Percentiles rank a stretch among this genome's conserved stretches.
These are phyloP conservation scores for Okapia johnstoni DNA, from an alignment of 2,113 vertebrate species.

Conservation along the genomic window DNA sequence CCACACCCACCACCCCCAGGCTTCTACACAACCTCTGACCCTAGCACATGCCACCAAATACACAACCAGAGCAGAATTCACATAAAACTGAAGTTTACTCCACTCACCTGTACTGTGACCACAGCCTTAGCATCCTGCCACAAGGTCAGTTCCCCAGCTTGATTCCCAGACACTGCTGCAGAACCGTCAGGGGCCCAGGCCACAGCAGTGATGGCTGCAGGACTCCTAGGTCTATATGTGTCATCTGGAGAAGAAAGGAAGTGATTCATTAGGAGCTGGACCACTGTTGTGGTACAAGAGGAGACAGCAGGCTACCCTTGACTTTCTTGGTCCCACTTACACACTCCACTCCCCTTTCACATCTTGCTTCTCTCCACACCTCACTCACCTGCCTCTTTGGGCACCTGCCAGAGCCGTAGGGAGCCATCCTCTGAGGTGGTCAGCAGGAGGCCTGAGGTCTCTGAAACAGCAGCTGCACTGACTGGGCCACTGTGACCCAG, in stretches of 20 bases:
- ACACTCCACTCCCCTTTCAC: neutral
- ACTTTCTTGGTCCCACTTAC: neutral
- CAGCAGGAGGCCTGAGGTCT: constrained; percentile 56
- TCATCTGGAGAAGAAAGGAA: constrained; percentile 42
- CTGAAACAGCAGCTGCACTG: constrained; percentile 55
- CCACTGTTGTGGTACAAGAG: neutral
- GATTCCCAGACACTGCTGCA: constrained; percentile 79
- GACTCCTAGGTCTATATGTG: neutral
- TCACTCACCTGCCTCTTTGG: constrained; percentile 65
- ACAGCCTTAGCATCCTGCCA: constrained; percentile 74
- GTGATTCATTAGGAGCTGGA: neutral
- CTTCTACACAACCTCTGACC: neutral
- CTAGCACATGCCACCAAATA: neutral
- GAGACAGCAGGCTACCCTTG: neutral
- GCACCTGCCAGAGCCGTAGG: constrained; percentile 69
- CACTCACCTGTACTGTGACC: constrained; percentile 66
- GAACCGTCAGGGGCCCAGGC: constrained; percentile 79
- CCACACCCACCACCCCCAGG: neutral
- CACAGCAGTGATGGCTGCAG: constrained; percentile 75
- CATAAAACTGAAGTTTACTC: neutral
- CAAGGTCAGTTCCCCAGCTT: constrained; percentile 82
- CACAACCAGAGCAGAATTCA: neutral
- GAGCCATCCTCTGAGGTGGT: constrained; percentile 70
- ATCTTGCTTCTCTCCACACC: neutral
- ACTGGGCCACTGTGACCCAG: constrained; percentile 70